phyloP scores from a whole-genome alignment of 1,140 invertebrate species.

The Drosophila subobscura region DNA sequence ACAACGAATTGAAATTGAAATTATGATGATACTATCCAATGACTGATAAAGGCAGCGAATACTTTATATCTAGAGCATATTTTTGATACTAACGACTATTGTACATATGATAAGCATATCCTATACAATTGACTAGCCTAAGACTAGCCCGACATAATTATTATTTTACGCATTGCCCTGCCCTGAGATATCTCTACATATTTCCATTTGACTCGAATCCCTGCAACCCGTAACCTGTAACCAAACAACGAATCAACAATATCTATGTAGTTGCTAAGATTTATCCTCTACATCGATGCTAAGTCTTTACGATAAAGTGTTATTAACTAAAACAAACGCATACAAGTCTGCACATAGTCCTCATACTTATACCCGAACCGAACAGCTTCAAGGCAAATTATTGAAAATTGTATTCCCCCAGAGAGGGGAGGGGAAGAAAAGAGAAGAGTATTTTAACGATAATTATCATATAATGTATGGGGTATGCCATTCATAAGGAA shows the following conservation, averaged over 20 bases:
- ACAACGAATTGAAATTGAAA: slow-evolving; percentile 72
- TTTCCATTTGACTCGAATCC: slow-evolving; percentile 10
- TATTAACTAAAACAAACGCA: slow-evolving; percentile 11
- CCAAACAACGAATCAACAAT: slow-evolving; percentile 37
- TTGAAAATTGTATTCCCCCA: slow-evolving; percentile 18
- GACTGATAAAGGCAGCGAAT: slow-evolving; percentile 78
- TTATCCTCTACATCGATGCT: slow-evolving; percentile 30
- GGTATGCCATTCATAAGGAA: slow-evolving; percentile 31
- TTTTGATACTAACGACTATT: slow-evolving; percentile 48
- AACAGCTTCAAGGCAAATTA: neutral
- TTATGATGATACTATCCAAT: slow-evolving; percentile 42
- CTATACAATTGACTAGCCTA: slow-evolving; percentile 18
- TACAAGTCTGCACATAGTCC: slow-evolving; percentile 11
- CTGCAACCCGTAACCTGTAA: slow-evolving; percentile 27
- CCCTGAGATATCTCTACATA: neutral
- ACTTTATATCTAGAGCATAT: slow-evolving; percentile 44
- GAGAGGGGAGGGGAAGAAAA: neutral
- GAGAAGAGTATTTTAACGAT: slow-evolving; percentile 40
- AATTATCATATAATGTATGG: slow-evolving; percentile 57
- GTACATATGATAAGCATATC: slow-evolving; percentile 48
- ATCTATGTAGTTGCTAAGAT: slow-evolving; percentile 21
- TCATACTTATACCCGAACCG: slow-evolving; percentile 9
- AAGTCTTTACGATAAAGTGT: slow-evolving; percentile 9
- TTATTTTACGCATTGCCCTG: slow-evolving; percentile 12
- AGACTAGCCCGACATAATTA: neutral